Conservation (phyloP, 2,797 vertebrate genomes). For the Triplophysa bombifrons region DNA sequence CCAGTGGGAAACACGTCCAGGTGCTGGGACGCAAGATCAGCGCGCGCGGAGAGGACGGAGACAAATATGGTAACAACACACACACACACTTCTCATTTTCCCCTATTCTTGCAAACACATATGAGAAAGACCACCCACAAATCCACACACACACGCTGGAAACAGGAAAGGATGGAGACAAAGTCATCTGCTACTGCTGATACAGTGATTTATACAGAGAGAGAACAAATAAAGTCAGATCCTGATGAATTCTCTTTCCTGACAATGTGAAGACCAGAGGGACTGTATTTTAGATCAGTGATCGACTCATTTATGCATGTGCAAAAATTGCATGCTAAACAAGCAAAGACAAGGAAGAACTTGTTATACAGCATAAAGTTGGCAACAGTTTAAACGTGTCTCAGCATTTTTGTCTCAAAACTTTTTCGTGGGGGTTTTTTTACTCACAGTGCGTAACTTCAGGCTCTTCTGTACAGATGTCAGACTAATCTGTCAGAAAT, state of each 20-base stretch:
- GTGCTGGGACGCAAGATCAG: slow-evolving; percentile 94
- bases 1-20: slow-evolving; percentile 97
- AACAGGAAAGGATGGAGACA: slow-evolving; percentile 71
- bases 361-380: neutral
- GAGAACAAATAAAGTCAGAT: slow-evolving; percentile 40
- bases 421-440: no score
- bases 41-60: slow-evolving; percentile 95
- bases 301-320: neutral
- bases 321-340: neutral
- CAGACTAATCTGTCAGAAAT: no score
- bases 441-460: no score
- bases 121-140: slow-evolving; percentile 31
- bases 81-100: slow-evolving; percentile 46
- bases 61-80: slow-evolving; percentile 95
- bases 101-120: slow-evolving; percentile 48
- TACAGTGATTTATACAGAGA: slow-evolving; percentile 75
- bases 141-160: slow-evolving; percentile 55
- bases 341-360: neutral
- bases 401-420: neutral
- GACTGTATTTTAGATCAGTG: neutral
- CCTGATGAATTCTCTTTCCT: slow-evolving; percentile 67
- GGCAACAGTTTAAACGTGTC: neutral
- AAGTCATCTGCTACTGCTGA: slow-evolving; percentile 79
- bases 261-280: neutral
- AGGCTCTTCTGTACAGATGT: no score